Evolutionary conservation across 2,888 invertebrate species (phyloP), one percentile per base, ranked within the genome.

Genomic region (Sipha maydis): DNA sequence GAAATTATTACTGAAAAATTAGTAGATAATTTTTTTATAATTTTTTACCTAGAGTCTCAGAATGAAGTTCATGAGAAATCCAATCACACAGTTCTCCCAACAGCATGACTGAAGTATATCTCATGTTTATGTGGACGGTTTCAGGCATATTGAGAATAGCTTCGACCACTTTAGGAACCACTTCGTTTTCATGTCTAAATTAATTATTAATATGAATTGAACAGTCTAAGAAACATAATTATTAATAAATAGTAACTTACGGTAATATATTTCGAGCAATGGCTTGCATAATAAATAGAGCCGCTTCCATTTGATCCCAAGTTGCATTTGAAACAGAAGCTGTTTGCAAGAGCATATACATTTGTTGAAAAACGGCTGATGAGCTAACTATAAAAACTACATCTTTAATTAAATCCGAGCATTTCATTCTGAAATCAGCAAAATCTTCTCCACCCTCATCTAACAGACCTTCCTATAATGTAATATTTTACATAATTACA

Each of bases 361-460:
- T 97, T 93, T 98, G 97, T 88, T 96, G 94, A 92, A 99, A 98
- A 92, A 97, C 97, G 61, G 96, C 95, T 89, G 96, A 96, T 56
- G 98, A 98, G 2, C 98, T 98, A 90, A 99, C 96, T 86, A 99
- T 97, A 92, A 99, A 99, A 75, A 98, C 97, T 78, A 99, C 97
- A 92, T 99, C 99, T 92, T 98, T 98, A 90, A 99, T 96, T 89
- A 99, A 93, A 91, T 99, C 99, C 56, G 96, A 96, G 31, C 98
- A 98, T 91, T 97, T 95, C 90, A 94, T 93, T 90, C 99, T 94
- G 92, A 97, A 97, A 90, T 96, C 96, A 89, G 94, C 94, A 94
- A 98, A 98, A 91, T 96, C 96, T 91, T 97, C 97, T 0, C 94
- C 95, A 89, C 96, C 96, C 90, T 96, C 96, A 19, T 82, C 75